These are phyloP conservation scores for Tetramorium parvispinum DNA, from an alignment of 1,140 invertebrate genomes.

Conservation along the genomic window DNA sequence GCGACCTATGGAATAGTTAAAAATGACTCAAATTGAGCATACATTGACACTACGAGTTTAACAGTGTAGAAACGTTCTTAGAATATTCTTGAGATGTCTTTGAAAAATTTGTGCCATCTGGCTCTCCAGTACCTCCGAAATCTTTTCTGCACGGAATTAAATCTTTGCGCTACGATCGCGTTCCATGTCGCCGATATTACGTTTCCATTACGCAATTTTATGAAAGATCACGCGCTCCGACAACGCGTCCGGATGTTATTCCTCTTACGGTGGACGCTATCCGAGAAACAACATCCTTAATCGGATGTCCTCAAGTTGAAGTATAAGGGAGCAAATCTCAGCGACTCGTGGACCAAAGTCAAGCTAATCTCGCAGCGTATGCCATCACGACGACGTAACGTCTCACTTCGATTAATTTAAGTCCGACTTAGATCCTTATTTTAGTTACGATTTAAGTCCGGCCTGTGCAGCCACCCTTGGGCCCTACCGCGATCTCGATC, in stretches of 20 bases:
- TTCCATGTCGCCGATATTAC: neutral
- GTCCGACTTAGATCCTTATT: conserved; percentile 17
- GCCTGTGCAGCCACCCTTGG: neutral
- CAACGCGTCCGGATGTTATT: neutral
- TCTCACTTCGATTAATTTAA: conserved; percentile 16
- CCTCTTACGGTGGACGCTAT: neutral
- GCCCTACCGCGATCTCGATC: conserved; percentile 26
- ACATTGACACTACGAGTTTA: too few relatives aligned
- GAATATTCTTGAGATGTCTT: too few relatives aligned
- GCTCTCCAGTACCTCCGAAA: neutral
- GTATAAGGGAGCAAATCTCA: neutral
- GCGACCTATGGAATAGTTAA: too few relatives aligned
- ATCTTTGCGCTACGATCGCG: neutral
- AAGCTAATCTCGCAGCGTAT: conserved; percentile 37
- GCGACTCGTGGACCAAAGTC: conserved; percentile 14
- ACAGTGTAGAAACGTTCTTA: too few relatives aligned
- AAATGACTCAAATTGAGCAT: too few relatives aligned
- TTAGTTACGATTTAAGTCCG: conserved; percentile 3
- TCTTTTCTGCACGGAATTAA: neutral
- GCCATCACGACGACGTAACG: conserved; percentile 30
- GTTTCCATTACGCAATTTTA: neutral
- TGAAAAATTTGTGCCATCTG: too few relatives aligned
- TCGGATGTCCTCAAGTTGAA: neutral
- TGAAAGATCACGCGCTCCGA: neutral
- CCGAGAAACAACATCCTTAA: neutral